Base-by-base conservation (phyloP, 2,113 vertebrate species). In the Pipa parva region DNA sequence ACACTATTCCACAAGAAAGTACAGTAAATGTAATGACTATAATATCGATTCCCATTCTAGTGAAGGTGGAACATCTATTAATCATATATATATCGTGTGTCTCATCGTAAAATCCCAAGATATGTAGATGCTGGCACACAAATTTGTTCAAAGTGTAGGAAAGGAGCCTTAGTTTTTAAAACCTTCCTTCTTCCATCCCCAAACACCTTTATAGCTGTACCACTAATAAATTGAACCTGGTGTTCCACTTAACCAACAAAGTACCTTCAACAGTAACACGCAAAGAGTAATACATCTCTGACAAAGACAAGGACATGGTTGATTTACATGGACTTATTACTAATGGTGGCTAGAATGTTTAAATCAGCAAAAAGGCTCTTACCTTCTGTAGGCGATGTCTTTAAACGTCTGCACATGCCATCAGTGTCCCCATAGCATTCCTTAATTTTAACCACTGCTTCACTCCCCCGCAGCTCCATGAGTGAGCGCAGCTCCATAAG, bases 391-490 rank as follows among this genome's bases (percentile, higher is more conserved):
- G 93, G 92, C 22, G 95, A 97, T 72, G 96, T 99, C 76, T 92
- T 92, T 85, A 99, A 88, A 79, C 86, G 89, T 79, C 89, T 90
- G 84, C 97, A 99, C 81, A 99, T 87, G 80, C 93, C 95, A 66
- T 97, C 93, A 1, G 90, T 83, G 80, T 91, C 94, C 74, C 91
- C 93, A 10, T 95, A 97, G 52, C 92, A 92, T 82, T 98, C 95
- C 84, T 97, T 97, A 82, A 99, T 89, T 90, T 94, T 98, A 81
- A 95, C 91, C 81, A 97, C 91, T n/a, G 92, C 96, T 82, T 99
- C 96, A 1, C 88, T 87, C 80, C 95, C 92, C 77, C 96, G 91
- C 72, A 99, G 92, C 87, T 99, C 97, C 97, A 99, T 99, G 80
- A 99, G 89, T 57, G 87, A 92, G 76, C 97, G 95, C 78, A 99